Evolutionary conservation across 2,888 invertebrate genomes (phyloP), one percentile per base, ranked within the genome.

Genomic region (Spatulosminthurus flaviceps): DNA sequence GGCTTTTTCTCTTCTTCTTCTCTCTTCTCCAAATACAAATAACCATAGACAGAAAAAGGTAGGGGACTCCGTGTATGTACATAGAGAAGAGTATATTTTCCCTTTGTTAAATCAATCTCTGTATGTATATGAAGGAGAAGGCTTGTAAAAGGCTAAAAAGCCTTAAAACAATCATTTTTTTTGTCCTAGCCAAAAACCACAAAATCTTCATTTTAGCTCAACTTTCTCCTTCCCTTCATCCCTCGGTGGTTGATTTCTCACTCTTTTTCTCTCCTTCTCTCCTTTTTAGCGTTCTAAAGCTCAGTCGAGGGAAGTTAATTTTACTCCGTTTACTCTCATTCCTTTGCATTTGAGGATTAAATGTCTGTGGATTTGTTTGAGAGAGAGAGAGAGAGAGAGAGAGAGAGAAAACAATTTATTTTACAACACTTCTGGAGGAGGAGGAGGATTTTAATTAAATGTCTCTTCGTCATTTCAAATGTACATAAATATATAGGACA

Each of bases 11-110:
- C n/a, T n/a, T n/a, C n/a, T n/a, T n/a, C n/a, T n/a, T n/a, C n/a
- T n/a, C n/a, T 60, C 74, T 71, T 78, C 22, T 72, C 42, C 81
- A 81, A 80, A 80, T 70, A 80, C 78, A 76, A 81, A 79, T 77
- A 78, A 29, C 34, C 43, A 51, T 66, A 28, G 72, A 74, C 72
- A 42, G n/a, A 51, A 51, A n/a, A n/a, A n/a, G n/a, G n/a, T n/a
- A n/a, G n/a, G n/a, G n/a, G n/a, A 71, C 11, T 22, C 67, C 21
- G 26, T 13, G 70, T 21, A 34, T 75, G n/a, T n/a, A n/a, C n/a
- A n/a, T n/a, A n/a, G n/a, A n/a, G n/a, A n/a, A n/a, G n/a, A n/a
- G n/a, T n/a, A n/a, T n/a, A n/a, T n/a, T n/a, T 75, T 67, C 66
- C 26, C 76, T 66, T 72, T 78, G 72, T 78, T 78, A 72, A 78